Conservation (phyloP, 2,888 invertebrate genomes). For the Agrilus mali region DNA sequence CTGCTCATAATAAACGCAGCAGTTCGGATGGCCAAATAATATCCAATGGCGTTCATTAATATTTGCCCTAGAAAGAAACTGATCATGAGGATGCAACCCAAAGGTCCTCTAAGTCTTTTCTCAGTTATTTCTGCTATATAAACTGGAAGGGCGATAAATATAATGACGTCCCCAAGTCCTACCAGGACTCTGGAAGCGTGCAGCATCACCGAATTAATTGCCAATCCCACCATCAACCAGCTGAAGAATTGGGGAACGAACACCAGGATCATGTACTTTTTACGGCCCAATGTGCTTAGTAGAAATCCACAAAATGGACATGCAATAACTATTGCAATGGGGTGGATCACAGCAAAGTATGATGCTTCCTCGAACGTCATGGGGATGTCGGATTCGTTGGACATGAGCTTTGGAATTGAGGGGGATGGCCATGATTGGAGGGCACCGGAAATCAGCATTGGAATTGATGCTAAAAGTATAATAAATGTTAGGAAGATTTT, state of each 20-base stretch:
- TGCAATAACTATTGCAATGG: constrained; percentile 8
- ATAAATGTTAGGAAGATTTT: too few species aligned
- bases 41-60: constrained; percentile 19
- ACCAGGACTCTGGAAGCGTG: constrained; percentile 15
- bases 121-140: constrained; percentile 22
- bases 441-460: constrained; percentile 17
- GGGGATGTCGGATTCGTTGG: constrained; percentile 19
- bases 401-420: constrained; percentile 22
- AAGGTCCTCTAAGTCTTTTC: constrained; percentile 21
- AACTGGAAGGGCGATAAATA: constrained; percentile 12
- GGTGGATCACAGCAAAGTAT: constrained; percentile 13
- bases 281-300: constrained; percentile 16
- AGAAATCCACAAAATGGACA: constrained; percentile 7
- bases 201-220: too few species aligned
- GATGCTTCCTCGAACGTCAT: constrained; percentile 9
- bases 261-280: constrained; percentile 5
- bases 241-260: too few species aligned
- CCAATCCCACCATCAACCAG: too few species aligned
- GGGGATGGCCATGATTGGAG: constrained; percentile 26
- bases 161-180: constrained; percentile 20
- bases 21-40: constrained; percentile 11
- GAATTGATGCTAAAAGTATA: constrained; percentile 12
- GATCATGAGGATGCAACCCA: constrained; percentile 20
- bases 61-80: constrained; percentile 14
- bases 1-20: constrained; percentile 10